A percentile compares a stretch with the other conserved stretches of the same genome.
Conservation (phyloP, 2,113 vertebrate genomes). For the Coptodon rendalli region DNA sequence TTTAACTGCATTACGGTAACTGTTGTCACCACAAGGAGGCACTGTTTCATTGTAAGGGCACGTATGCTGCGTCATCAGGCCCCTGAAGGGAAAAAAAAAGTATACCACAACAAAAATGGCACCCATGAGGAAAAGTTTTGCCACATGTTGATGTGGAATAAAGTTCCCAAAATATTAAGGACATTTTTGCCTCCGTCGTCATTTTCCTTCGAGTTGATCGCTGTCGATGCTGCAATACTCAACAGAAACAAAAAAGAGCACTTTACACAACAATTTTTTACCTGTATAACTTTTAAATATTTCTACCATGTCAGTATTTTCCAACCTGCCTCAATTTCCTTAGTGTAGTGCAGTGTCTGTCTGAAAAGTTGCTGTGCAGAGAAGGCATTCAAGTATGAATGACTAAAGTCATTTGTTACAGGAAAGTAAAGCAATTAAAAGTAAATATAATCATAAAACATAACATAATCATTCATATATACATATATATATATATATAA, state of each 20-base stretch:
- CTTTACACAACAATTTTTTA: background rate
- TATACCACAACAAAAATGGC: background rate
- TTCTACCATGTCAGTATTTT: fast-evolving
- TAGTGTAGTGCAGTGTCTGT: background rate
- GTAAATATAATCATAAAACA: background rate
- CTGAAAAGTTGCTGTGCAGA: background rate
- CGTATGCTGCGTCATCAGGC: background rate
- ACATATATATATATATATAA: too few species aligned
- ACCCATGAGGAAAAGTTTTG: background rate
- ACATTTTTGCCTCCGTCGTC: background rate
- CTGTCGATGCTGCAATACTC: background rate
- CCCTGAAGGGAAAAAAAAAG: fast-evolving
- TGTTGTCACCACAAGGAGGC: background rate
- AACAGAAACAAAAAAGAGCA: background rate
- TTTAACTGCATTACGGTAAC: background rate
- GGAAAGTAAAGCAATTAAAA: background rate
- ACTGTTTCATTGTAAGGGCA: background rate
- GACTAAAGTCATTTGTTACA: background rate
- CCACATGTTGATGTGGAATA: background rate
- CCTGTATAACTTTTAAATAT: background rate
- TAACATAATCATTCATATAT: too few species aligned
- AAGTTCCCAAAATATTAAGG: background rate
- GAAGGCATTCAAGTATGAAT: background rate
- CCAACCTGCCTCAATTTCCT: background rate
- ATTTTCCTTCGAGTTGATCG: fast-evolving